Evolutionary conservation across 2,113 vertebrate genomes (phyloP).

Genomic region (Trinectes maculatus): DNA sequence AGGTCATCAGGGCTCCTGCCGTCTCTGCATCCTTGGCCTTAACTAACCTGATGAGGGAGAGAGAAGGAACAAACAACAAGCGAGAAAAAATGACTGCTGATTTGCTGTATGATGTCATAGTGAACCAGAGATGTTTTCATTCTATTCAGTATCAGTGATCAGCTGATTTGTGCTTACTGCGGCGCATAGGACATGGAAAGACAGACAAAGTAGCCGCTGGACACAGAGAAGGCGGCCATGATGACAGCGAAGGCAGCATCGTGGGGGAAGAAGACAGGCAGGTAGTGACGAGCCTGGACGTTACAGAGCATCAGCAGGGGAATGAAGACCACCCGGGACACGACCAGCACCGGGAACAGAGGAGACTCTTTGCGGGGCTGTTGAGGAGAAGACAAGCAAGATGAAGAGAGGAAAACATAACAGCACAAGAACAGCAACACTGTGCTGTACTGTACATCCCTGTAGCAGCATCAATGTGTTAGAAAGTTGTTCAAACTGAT

Average conservation of each 20-base stretch:
- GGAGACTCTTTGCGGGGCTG: conserved; percentile 84
- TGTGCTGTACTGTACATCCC: too few relatives aligned
- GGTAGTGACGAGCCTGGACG: conserved; percentile 70
- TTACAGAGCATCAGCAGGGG: conserved; percentile 90
- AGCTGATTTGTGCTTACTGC: conserved; percentile 79
- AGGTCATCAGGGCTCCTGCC: conserved; percentile 89
- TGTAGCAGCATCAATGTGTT: too few relatives aligned
- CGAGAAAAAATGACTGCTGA: too few relatives aligned
- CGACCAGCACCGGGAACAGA: conserved; percentile 83
- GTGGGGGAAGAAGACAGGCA: conserved; percentile 82
- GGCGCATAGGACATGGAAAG: conserved; percentile 91
- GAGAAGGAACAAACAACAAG: not conserved
- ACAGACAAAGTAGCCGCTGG: conserved; percentile 89
- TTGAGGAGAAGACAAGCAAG: not conserved
- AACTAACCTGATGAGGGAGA: conserved; percentile 79
- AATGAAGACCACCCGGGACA: conserved; percentile 82
- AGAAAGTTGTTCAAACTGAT: too few relatives aligned
- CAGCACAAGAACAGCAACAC: too few relatives aligned
- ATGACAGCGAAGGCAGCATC: conserved; percentile 82
- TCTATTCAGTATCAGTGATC: not conserved
- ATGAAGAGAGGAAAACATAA: not conserved
- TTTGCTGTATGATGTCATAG: too few relatives aligned
- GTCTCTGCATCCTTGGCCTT: conserved; percentile 84
- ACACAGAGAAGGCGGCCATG: conserved; percentile 86
- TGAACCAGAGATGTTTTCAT: too few relatives aligned